Percentiles rank a stretch among this genome's conserved stretches.
Conservation (phyloP, 1,140 invertebrate genomes). For the Palaemon carinicauda region DNA sequence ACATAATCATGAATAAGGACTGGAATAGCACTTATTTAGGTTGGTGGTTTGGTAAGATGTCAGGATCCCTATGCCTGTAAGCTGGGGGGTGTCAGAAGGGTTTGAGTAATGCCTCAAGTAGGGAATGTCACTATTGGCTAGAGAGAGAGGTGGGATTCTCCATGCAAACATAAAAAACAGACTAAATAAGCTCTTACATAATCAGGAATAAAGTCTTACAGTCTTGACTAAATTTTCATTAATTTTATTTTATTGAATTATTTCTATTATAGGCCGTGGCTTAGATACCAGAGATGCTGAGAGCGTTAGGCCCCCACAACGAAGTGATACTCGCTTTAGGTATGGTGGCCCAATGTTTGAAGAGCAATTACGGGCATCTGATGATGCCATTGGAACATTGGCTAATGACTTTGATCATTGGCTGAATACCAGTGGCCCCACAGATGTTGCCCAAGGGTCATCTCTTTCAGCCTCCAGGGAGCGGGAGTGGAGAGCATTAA, state of each 20-base stretch:
- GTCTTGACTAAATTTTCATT: background rate
- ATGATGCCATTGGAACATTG: constrained; percentile 30
- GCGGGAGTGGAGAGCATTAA: constrained; percentile 22
- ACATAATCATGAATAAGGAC: too few relatives aligned
- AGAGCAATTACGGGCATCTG: background rate
- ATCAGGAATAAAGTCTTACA: too few relatives aligned
- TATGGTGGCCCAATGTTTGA: constrained; percentile 8
- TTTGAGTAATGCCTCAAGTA: too few relatives aligned
- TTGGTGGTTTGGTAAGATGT: too few relatives aligned
- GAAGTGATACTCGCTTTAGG: constrained; percentile 35
- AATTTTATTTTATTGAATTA: background rate
- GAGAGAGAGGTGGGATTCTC: too few relatives aligned
- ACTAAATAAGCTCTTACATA: too few relatives aligned
- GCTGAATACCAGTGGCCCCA: background rate
- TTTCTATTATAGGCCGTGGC: constrained; percentile 16
- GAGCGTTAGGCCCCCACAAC: constrained; percentile 10
- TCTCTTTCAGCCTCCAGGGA: constrained; percentile 10
- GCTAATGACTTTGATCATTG: constrained; percentile 33
- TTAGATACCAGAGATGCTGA: constrained; percentile 18
- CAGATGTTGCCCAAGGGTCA: background rate
- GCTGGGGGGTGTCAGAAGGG: too few relatives aligned
- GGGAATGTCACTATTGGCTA: too few relatives aligned
- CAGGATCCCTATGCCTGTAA: too few relatives aligned
- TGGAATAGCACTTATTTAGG: too few relatives aligned
- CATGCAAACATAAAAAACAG: too few relatives aligned